Conservation (phyloP, 2,113 vertebrate genomes). For the Siniperca knerii region DNA sequence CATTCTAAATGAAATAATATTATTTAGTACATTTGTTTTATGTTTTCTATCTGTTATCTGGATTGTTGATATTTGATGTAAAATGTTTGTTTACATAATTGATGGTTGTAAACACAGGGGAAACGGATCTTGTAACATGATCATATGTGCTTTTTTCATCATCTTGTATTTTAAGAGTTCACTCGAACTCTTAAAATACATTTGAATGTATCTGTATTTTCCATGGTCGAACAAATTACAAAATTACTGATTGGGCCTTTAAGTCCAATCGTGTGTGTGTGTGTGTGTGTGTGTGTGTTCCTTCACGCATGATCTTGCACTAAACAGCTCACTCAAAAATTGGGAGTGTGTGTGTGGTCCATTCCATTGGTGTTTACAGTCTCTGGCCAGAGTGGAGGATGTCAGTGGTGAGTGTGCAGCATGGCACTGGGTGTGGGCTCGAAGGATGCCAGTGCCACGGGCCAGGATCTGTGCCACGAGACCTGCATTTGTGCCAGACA, state of each 20-base stretch:
- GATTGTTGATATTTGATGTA: neutral
- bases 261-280: neutral
- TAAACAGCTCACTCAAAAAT: conserved; percentile 33
- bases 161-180: no score
- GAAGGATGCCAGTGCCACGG: conserved; percentile 40
- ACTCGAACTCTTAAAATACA: neutral
- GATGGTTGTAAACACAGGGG: neutral
- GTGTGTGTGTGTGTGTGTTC: neutral
- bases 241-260: neutral
- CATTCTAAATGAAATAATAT: neutral
- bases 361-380: conserved; percentile 65
- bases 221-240: neutral
- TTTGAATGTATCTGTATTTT: neutral
- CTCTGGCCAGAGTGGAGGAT: conserved; percentile 64
- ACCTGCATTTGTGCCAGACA: conserved; percentile 42
- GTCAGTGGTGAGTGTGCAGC: conserved; percentile 60
- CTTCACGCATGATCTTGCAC: conserved; percentile 18
- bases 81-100: neutral
- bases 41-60: neutral
- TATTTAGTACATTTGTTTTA: neutral
- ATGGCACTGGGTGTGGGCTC: conserved; percentile 62
- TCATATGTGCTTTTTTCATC: neutral
- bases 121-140: no score
- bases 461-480: conserved; percentile 52
- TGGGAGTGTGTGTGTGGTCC: conserved; percentile 71